Percentiles rank a stretch among this genome's conserved stretches.
phyloP scores from a whole-genome alignment of 2,113 vertebrate genomes.

The Empidonax traillii region DNA sequence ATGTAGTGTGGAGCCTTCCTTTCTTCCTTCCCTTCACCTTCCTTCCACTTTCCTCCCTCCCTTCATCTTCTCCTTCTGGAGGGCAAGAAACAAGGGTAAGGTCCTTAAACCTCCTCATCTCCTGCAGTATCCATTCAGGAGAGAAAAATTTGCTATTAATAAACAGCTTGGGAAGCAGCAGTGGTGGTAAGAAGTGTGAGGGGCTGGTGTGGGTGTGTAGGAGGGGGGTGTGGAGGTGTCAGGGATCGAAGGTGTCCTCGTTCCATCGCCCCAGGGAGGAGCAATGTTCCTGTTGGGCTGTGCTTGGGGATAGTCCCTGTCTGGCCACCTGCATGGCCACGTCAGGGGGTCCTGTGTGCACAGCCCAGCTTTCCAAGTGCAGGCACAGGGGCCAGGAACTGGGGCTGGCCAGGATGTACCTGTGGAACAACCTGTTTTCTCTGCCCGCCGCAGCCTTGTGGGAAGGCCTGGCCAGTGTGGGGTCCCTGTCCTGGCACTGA shows the following conservation, averaged over 20 bases:
- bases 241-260: background rate
- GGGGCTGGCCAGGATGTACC: fast-evolving
- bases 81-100: background rate
- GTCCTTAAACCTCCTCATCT: background rate
- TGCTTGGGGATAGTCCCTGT: background rate
- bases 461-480: background rate
- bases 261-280: background rate
- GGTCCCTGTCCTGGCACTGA: fast-evolving
- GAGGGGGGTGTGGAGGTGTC: background rate
- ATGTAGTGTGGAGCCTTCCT: background rate
- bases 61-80: background rate
- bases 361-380: background rate
- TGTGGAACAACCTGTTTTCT: fast-evolving
- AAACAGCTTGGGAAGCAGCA: background rate
- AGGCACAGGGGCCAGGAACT: background rate
- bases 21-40: background rate
- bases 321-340: fast-evolving
- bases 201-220: background rate
- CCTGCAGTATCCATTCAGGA: background rate
- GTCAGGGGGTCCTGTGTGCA: background rate
- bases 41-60: background rate
- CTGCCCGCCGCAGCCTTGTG: background rate
- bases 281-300: background rate
- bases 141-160: background rate
- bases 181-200: background rate